Base-by-base conservation (phyloP, 2,113 vertebrate species). In the Noturus placidus region DNA sequence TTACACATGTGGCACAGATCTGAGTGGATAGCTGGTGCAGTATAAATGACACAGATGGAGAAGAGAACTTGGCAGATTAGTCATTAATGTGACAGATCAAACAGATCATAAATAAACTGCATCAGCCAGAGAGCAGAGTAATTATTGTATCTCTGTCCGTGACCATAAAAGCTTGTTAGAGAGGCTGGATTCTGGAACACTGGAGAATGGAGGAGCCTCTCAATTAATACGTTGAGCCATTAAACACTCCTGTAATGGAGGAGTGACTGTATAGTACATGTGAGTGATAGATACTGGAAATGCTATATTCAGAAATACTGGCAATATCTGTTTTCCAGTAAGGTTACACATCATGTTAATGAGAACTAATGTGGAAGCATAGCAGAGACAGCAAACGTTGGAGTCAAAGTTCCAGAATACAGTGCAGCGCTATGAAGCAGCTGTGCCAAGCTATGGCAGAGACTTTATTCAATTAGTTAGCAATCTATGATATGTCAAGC, bases 101-200 rank as follows among this genome's bases (percentile, higher is more conserved):
- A 87, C 84, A 65, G 77, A 86, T 86, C 89, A 83, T 83, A 87
- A 90, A 88, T 90, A 90, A 88, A 79, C 89, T 56, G 86, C 77
- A 88, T 82, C 87, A 90, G 83, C 52, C 80, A 72, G 84, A 86
- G 46, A 90, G 78, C 46, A 30, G 33, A 70, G 86, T 84, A 79
- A 86, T 90, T 90, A 84, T 63, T 83, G 61, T 72, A 30, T 84
- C 74, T 86, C 81, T 56, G 78, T 86, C 78, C 25, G 38, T 83
- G 87, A 86, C 81, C 56, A n/a, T 81, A 88, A 86, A 90, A 88
- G 56, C 84, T 86, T 86, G 80, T 90, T 88, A 78, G 35, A 85
- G 69, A 69, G 15, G 52, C 76, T 50, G 33, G 38, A 79, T 82
- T 83, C 52, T 63, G 70, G 70, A 82, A 85, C 80, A 81, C 57